Evolutionary conservation across 1,140 invertebrate species (phyloP).

Genomic region (Leucophenga varia): DNA sequence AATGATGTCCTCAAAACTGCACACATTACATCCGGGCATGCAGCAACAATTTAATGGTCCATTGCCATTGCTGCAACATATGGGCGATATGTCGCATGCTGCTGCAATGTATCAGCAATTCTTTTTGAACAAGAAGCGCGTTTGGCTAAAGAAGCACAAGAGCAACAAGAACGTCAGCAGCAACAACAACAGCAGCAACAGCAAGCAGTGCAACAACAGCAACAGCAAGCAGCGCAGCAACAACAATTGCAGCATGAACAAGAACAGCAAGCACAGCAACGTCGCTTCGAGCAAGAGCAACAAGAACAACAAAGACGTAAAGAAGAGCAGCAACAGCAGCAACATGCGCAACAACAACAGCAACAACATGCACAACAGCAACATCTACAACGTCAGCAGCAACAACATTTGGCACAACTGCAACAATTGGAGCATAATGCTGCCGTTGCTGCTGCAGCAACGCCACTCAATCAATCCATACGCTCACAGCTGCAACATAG

Average conservation of each 20-base stretch:
- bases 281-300: slow-evolving; percentile 63
- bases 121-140: slow-evolving; percentile 74
- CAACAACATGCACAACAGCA: slow-evolving; percentile 58
- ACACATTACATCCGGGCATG: slow-evolving; percentile 59
- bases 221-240: slow-evolving; percentile 61
- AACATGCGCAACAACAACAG: slow-evolving; percentile 58
- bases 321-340: slow-evolving; percentile 61
- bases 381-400: slow-evolving; percentile 52
- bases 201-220: slow-evolving; percentile 56
- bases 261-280: slow-evolving; percentile 59
- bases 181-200: slow-evolving; percentile 58
- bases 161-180: slow-evolving; percentile 61
- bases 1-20: slow-evolving; percentile 67
- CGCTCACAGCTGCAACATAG: slow-evolving; percentile 49
- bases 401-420: slow-evolving; percentile 58
- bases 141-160: slow-evolving; percentile 67
- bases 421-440: slow-evolving; percentile 62
- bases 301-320: slow-evolving; percentile 57
- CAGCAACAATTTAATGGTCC: slow-evolving; percentile 61
- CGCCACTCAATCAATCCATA: slow-evolving; percentile 56
- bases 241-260: slow-evolving; percentile 58
- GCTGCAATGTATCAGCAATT: slow-evolving; percentile 78
- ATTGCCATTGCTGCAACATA: slow-evolving; percentile 61
- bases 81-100: slow-evolving; percentile 65
- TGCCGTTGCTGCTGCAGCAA: no score